phyloP scores from a whole-genome alignment of 1,140 invertebrate species.

The Drosophila sechellia region DNA sequence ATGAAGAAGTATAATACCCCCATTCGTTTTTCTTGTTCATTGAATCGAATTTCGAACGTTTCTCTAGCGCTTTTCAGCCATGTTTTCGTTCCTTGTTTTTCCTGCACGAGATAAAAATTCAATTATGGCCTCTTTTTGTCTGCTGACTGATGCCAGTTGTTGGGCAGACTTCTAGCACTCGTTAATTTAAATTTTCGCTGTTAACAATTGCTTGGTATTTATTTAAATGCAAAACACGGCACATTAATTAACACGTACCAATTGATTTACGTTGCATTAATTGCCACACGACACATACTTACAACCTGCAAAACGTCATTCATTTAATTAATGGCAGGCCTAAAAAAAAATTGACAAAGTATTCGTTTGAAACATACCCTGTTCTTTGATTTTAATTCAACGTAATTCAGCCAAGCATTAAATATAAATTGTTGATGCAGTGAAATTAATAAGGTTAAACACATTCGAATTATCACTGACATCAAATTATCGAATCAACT shows the following conservation, averaged over 20 bases:
- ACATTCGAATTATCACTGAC: background rate
- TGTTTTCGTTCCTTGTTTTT: slow-evolving; percentile 26
- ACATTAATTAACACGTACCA: slow-evolving; percentile 62
- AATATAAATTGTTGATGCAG: background rate
- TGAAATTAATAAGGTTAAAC: slow-evolving; percentile 3
- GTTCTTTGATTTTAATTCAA: background rate
- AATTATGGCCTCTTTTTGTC: slow-evolving; percentile 55
- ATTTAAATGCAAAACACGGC: slow-evolving; percentile 36
- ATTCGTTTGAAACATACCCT: slow-evolving; percentile 27
- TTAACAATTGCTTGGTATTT: slow-evolving; percentile 14
- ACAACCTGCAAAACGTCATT: slow-evolving; percentile 43
- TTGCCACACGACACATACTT: slow-evolving; percentile 32
- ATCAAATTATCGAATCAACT: slow-evolving; percentile 8
- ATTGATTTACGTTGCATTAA: slow-evolving; percentile 72
- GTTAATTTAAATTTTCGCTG: slow-evolving; percentile 18
- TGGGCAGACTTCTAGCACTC: slow-evolving; percentile 4
- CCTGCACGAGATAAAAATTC: slow-evolving; percentile 72
- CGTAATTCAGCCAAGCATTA: background rate
- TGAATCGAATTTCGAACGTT: slow-evolving; percentile 55
- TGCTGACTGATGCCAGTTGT: slow-evolving; percentile 19
- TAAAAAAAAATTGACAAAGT: slow-evolving; percentile 19
- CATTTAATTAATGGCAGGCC: slow-evolving; percentile 61
- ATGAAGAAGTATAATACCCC: background rate
- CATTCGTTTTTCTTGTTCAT: slow-evolving; percentile 76
- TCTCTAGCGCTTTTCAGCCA: slow-evolving; percentile 38